phyloP scores from a whole-genome alignment of 92 coral and sea anemone genomes.

The Umimayanthus kanabou region DNA sequence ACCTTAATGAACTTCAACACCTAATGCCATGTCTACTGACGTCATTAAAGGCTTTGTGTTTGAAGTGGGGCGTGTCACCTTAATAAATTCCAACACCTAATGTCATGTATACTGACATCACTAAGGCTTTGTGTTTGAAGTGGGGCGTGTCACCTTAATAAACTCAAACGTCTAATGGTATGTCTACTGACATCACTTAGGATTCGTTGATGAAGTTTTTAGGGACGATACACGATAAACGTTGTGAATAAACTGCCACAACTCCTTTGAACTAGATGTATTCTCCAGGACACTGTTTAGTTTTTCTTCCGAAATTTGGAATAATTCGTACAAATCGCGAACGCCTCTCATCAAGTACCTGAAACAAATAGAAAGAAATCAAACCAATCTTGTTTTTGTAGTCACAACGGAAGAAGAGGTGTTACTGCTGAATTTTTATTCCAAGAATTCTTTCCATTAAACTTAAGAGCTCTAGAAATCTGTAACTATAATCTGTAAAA shows the following conservation, averaged over 20 bases:
- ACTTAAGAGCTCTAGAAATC: too few species aligned
- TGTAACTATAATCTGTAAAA: too few species aligned
- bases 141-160: neutral
- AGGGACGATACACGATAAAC: neutral
- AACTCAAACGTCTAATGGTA: neutral
- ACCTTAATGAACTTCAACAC: neutral
- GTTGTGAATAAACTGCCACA: constrained; percentile 92
- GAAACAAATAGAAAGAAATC: constrained; percentile 9
- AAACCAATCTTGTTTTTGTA: neutral
- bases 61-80: neutral
- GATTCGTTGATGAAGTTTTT: constrained; percentile 5
- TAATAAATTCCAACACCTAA: too few species aligned
- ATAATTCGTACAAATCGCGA: constrained; percentile 68
- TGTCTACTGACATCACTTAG: neutral
- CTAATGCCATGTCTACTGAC: neutral
- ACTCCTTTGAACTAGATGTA: constrained; percentile 65
- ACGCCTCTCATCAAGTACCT: constrained; percentile 85
- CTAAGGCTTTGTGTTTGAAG: neutral
- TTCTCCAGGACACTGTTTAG: constrained; percentile 74
- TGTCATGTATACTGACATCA: neutral
- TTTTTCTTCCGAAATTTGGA: constrained; percentile 62
- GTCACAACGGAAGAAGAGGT: neutral
- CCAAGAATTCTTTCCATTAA: too few species aligned
- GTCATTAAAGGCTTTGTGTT: neutral
- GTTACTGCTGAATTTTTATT: neutral